Evolutionary conservation across 2,888 invertebrate species (phyloP).

Genomic region (Sicus ferrugineus): DNA sequence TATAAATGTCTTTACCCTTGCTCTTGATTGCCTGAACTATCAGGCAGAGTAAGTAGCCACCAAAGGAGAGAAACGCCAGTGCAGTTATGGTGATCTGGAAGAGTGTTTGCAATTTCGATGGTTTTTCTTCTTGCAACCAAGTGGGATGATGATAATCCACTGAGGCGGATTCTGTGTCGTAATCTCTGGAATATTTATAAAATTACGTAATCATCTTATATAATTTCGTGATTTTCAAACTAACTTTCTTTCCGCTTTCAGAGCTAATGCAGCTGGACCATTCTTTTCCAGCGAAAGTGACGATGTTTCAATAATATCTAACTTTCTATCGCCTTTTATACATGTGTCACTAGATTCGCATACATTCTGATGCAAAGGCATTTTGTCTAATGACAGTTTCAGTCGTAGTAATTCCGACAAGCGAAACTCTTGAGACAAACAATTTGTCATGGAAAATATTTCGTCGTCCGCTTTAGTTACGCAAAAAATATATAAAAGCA

Average conservation of each 20-base stretch:
- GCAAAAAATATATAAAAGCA: not conserved
- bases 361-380: constrained; percentile 35
- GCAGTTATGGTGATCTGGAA: constrained; percentile 82
- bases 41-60: constrained; percentile 81
- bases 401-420: constrained; percentile 75
- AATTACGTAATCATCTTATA: not conserved
- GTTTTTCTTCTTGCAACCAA: constrained; percentile 65
- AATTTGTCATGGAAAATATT: constrained; percentile 23
- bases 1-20: no score
- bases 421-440: constrained; percentile 70
- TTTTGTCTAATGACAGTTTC: constrained; percentile 56
- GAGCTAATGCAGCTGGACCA: constrained; percentile 51
- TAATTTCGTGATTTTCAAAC: constrained; percentile 1
- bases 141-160: constrained; percentile 40
- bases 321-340: not conserved
- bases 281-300: no score
- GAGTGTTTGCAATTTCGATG: constrained; percentile 75
- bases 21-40: constrained; percentile 78
- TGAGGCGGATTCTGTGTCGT: constrained; percentile 4
- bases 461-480: not conserved
- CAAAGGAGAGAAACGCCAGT: constrained; percentile 83
- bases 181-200: constrained; percentile 8
- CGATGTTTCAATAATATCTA: no score
- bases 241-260: constrained; percentile 55
- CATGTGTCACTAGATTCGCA: constrained; percentile 10